phyloP scores from a whole-genome alignment of 1,140 invertebrate genomes.

The Solenopsis invicta region DNA sequence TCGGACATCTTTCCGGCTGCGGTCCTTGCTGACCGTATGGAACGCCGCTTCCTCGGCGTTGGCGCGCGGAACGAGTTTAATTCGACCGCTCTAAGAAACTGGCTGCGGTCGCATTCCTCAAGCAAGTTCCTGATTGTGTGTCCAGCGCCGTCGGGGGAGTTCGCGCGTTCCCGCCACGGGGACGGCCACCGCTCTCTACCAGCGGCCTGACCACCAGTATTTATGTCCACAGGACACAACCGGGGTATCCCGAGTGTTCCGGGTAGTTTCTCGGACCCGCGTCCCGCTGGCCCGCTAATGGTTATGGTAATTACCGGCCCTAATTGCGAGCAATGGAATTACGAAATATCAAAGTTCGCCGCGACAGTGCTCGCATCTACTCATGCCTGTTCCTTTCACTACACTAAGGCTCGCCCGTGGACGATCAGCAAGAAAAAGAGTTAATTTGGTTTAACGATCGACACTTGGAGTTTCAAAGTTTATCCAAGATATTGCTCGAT shows the following conservation, averaged over 20 bases:
- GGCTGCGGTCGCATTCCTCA: slow-evolving; percentile 82
- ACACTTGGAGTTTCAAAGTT: not conserved
- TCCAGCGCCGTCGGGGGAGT: slow-evolving; percentile 74
- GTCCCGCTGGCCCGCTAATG: slow-evolving; percentile 83
- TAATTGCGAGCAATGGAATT: slow-evolving; percentile 87
- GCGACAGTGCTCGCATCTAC: slow-evolving; percentile 69
- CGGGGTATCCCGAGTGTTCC: slow-evolving; percentile 76
- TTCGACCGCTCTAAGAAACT: slow-evolving; percentile 83
- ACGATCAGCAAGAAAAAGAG: slow-evolving; percentile 49
- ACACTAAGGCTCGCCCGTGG: slow-evolving; percentile 36
- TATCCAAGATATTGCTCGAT: not conserved
- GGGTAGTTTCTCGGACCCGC: slow-evolving; percentile 73
- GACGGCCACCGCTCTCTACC: slow-evolving; percentile 69
- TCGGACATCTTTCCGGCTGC: slow-evolving; percentile 67
- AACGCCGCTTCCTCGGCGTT: slow-evolving; percentile 59
- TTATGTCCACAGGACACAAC: slow-evolving; percentile 80
- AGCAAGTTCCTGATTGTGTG: slow-evolving; percentile 82
- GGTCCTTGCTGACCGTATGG: slow-evolving; percentile 60
- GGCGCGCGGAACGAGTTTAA: slow-evolving; percentile 80
- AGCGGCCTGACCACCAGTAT: slow-evolving; percentile 80
- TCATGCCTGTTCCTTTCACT: slow-evolving; percentile 64
- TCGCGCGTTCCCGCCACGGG: slow-evolving; percentile 67
- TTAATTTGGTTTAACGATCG: slow-evolving; percentile 2
- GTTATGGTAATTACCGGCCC: slow-evolving; percentile 86
- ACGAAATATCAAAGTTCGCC: slow-evolving; percentile 86